A percentile compares a stretch with the other conserved stretches of the same genome.
phyloP scores from a whole-genome alignment of 2,797 vertebrate genomes.

The Oophaga sylvatica region DNA sequence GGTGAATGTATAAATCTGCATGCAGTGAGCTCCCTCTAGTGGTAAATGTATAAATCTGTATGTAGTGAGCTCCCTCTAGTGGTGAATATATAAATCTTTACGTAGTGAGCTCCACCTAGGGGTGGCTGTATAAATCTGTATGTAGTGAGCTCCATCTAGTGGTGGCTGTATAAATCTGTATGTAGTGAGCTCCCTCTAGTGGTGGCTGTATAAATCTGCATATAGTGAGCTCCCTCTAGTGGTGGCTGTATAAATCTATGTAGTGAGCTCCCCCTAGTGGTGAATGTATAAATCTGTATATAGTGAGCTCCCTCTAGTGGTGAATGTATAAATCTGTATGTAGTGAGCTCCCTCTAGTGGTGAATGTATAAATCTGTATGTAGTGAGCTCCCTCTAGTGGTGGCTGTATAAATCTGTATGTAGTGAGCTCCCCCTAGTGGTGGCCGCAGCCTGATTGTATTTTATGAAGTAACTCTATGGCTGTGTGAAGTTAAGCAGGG shows the following conservation, averaged over 20 bases:
- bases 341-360: neutral
- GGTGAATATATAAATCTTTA: neutral
- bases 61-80: too few relatives aligned
- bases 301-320: neutral
- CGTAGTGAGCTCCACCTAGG: too few relatives aligned
- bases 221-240: neutral
- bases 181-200: neutral
- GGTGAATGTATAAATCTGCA: neutral
- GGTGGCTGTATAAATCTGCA: neutral
- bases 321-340: neutral
- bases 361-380: neutral
- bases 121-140: neutral
- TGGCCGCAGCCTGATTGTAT: neutral
- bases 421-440: constrained; percentile 3
- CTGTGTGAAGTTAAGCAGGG: too few relatives aligned
- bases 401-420: neutral
- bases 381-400: too few relatives aligned
- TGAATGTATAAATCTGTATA: neutral
- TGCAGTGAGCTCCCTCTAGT: too few relatives aligned
- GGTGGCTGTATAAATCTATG: neutral
- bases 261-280: constrained; percentile 1
- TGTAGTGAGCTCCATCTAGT: neutral
- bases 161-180: neutral
- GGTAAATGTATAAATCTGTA: neutral
- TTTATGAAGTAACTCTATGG: neutral